Percentiles rank a stretch among this genome's conserved stretches.
These are phyloP conservation scores for Drosophila repleta DNA, from an alignment of 1,140 invertebrate genomes.

Conservation along the genomic window DNA sequence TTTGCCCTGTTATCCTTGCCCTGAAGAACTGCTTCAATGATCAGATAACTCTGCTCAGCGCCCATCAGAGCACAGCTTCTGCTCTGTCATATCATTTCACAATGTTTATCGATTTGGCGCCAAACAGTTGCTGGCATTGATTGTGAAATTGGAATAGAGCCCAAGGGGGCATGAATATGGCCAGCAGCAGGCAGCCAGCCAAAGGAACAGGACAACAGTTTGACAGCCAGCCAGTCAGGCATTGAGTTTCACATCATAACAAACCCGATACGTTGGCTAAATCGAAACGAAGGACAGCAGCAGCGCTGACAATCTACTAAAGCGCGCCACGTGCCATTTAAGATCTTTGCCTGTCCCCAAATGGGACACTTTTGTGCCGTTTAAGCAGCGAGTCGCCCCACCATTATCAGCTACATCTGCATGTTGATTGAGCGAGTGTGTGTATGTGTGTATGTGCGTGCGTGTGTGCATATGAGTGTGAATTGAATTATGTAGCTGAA, in stretches of 20 bases:
- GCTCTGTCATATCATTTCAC: conserved; percentile 21
- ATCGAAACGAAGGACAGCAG: background rate
- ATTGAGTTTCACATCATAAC: conserved; percentile 29
- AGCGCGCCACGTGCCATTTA: conserved; percentile 27
- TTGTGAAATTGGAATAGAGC: conserved; percentile 14
- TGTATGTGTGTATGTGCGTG: background rate
- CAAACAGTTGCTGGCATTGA: conserved; percentile 5
- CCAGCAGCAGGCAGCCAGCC: background rate
- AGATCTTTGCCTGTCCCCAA: conserved; percentile 16
- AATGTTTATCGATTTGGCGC: conserved; percentile 29
- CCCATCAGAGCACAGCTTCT: conserved; percentile 1
- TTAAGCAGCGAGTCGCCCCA: conserved; percentile 5
- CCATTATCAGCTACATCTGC: conserved; percentile 19
- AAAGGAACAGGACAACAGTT: conserved; percentile 6
- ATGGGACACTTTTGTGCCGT: conserved; percentile 8
- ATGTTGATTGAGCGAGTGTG: conserved; percentile 13
- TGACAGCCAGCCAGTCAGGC: conserved; percentile 16
- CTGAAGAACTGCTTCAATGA: too few relatives aligned
- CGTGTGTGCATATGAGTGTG: conserved; percentile 47
- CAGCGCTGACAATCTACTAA: conserved; percentile 9
- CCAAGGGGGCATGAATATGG: background rate
- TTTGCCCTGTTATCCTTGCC: too few relatives aligned
- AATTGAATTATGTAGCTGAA: conserved; percentile 68
- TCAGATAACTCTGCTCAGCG: too few relatives aligned
- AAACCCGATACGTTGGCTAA: conserved; percentile 16